Percentiles rank a stretch among this genome's conserved stretches.
phyloP scores from a whole-genome alignment of 2,797 vertebrate genomes.

The Argentina silus region DNA sequence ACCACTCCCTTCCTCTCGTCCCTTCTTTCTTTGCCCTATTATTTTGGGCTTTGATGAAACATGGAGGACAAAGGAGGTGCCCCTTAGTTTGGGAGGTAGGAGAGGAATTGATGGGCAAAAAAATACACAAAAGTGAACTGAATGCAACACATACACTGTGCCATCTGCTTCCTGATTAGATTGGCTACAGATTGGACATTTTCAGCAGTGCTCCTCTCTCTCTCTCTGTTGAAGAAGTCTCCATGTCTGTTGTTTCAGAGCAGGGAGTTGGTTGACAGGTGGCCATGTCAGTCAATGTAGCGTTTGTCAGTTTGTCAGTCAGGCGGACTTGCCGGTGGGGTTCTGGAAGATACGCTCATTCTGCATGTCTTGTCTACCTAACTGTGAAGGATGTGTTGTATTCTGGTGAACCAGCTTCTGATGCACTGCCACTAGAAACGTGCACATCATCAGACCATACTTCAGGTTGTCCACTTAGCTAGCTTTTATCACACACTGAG shows the following conservation, averaged over 20 bases:
- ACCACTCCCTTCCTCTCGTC: neutral
- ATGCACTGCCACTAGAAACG: neutral
- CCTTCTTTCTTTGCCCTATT: slow-evolving; percentile 42
- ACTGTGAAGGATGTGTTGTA: slow-evolving; percentile 25
- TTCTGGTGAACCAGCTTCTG: neutral
- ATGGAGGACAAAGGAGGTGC: slow-evolving; percentile 49
- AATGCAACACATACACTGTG: slow-evolving; percentile 45
- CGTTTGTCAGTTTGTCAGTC: slow-evolving; percentile 62
- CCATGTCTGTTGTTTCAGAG: slow-evolving; percentile 57
- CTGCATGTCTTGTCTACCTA: slow-evolving; percentile 32
- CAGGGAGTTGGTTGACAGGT: slow-evolving; percentile 64
- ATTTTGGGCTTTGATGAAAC: slow-evolving; percentile 50
- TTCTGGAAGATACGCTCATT: slow-evolving; percentile 20
- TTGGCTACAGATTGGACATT: slow-evolving; percentile 41
- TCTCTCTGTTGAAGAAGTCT: slow-evolving; percentile 39
- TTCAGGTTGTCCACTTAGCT: neutral
- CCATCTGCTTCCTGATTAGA: slow-evolving; percentile 67
- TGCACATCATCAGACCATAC: slow-evolving; percentile 6
- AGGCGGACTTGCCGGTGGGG: slow-evolving; percentile 25
- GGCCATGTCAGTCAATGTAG: slow-evolving; percentile 64
- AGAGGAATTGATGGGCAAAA: slow-evolving; percentile 48
- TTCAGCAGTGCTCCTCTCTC: slow-evolving; percentile 36
- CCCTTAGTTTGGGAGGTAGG: slow-evolving; percentile 40
- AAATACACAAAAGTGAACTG: slow-evolving; percentile 51
- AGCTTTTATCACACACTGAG: slow-evolving; percentile 4